These are phyloP conservation scores for Cricetomys ansorgei DNA, from an alignment of 2,113 vertebrate species.

Conservation along the genomic window DNA sequence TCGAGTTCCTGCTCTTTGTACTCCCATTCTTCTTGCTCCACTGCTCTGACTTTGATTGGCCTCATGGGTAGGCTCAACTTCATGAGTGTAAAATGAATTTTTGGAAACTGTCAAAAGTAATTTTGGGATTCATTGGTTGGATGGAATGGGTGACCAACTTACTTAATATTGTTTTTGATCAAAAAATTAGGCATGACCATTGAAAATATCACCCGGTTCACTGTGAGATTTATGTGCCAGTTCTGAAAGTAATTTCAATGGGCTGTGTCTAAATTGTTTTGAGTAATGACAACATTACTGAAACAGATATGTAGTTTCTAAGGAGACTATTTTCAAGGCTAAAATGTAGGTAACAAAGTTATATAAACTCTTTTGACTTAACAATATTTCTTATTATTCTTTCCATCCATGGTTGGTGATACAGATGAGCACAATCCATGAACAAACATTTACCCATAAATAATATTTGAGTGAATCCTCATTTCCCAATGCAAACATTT, in stretches of 20 bases:
- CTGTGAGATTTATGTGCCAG: background rate
- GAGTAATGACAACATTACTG: background rate
- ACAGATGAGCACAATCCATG: background rate
- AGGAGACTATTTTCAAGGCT: background rate
- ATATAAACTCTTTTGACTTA: background rate
- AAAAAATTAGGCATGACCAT: slow-evolving; percentile 34
- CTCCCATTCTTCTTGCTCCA: background rate
- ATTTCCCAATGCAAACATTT: slow-evolving; percentile 8
- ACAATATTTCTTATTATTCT: slow-evolving; percentile 6
- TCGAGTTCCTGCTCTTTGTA: background rate
- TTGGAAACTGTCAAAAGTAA: slow-evolving; percentile 63
- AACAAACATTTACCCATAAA: background rate
- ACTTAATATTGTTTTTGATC: slow-evolving; percentile 67
- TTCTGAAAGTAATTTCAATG: background rate
- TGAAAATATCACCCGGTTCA: background rate
- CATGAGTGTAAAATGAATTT: slow-evolving; percentile 30
- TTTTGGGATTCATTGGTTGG: slow-evolving; percentile 47
- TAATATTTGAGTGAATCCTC: background rate
- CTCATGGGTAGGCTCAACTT: background rate
- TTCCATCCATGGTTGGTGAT: background rate
- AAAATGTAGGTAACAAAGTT: background rate
- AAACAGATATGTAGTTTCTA: slow-evolving; percentile 12
- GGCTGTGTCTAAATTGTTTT: background rate
- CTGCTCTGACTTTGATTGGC: background rate
- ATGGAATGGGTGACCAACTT: slow-evolving; percentile 52